Evolutionary conservation across 2,888 invertebrate genomes (phyloP), one percentile per base, ranked within the genome.

Genomic region (Pristionchus japonicus): DNA sequence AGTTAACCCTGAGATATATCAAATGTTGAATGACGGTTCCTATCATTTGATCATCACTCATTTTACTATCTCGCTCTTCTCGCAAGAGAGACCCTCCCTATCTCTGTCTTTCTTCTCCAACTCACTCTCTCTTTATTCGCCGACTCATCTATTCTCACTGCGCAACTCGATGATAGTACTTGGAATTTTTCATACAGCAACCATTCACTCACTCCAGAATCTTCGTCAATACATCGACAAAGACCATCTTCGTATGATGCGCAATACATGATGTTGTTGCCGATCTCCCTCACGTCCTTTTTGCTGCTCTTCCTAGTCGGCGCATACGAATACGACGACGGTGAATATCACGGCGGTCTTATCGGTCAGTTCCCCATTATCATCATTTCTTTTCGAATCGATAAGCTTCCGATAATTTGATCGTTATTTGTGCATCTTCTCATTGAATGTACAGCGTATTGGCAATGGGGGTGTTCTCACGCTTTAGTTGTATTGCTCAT

Each of bases 111-210:
- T 40, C n/a, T 43, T 43, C 77, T 23, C 27, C 77, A 47, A 27
- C 47, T 77, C 77, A 43, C 77, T 77, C 47, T 77, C 77, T 77
- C 77, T 77, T 77, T 77, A 47, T 47, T 77, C 77, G 77, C 27
- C 27, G 77, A 77, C 43, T 77, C 77, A 77, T 77, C 43, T 43
- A 43, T 77, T 77, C 43, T 77, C 23, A 47, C 27, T 47, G 43
- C 77, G 37, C 43, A 77, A 40, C 77, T 40, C 43, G 23, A 70
- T 70, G 70, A 70, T 77, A 77, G 27, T 77, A 43, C 77, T 47
- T 3, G 11, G 11, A 74, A 23, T 17, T 40, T 74, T 40, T 15
- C n/a, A n/a, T n/a, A 74, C 37, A 20, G 74, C 49, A 17, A 40
- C 23, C 40, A 40, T 74, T 74, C 17, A 9, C 4, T 74, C 20